phyloP scores from a whole-genome alignment of 2,888 invertebrate species.

The Ypsolopha scabrella region DNA sequence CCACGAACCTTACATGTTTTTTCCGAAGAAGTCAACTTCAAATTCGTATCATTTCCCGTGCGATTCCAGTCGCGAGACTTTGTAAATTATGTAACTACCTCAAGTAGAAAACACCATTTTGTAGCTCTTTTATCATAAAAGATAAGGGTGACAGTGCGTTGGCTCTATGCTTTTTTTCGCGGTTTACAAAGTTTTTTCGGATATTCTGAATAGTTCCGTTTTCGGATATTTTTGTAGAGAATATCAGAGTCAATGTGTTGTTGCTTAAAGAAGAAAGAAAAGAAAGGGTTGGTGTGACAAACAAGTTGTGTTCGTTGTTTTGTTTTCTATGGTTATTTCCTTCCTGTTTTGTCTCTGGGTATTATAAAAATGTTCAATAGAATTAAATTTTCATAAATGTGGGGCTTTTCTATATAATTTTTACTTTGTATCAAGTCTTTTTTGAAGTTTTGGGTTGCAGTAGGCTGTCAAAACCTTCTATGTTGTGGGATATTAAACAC shows the following conservation, averaged over 20 bases:
- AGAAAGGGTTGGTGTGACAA: not conserved
- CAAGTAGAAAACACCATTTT: not conserved
- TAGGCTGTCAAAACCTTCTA: no score
- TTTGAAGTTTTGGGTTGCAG: no score
- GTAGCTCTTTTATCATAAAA: no score
- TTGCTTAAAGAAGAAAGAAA: not conserved
- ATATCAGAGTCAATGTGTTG: not conserved
- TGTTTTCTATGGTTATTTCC: not conserved
- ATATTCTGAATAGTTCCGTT: not conserved
- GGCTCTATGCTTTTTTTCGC: no score
- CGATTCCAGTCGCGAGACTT: not conserved
- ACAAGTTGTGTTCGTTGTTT: not conserved
- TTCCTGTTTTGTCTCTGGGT: not conserved
- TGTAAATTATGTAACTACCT: not conserved
- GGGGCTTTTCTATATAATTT: no score
- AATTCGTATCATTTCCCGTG: not conserved
- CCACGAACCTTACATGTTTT: not conserved
- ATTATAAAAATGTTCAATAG: no score
- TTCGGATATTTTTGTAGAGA: not conserved
- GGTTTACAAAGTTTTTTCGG: no score
- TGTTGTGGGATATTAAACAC: no score
- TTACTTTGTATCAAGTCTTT: no score
- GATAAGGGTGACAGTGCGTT: no score
- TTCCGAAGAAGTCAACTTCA: slow-evolving; percentile 2
- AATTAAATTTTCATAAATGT: no score